Base-by-base conservation (phyloP, 2,888 invertebrate species). In the Dasypogon diadema region DNA sequence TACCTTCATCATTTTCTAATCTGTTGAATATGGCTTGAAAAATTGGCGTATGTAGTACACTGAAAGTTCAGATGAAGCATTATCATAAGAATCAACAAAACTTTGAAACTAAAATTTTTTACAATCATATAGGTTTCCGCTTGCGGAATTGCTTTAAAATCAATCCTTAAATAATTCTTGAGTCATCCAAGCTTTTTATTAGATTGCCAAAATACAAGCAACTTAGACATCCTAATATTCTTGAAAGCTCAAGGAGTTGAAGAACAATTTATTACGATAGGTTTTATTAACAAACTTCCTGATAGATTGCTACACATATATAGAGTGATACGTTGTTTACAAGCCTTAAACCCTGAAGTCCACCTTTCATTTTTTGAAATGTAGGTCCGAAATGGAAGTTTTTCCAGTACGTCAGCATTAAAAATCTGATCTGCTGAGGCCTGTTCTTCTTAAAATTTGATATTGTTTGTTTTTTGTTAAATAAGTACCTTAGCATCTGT, bases 21-120 rank as follows among this genome's bases (percentile, higher is more conserved):
- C 68, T 51, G 24, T 68, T 26, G 68, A 68, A 68, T 48, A 48
- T 68, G 46, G 26, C 12, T 68, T n/a, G 14, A 68, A 51, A 16
- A 51, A 26, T 68, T 48, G 68, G 24, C 68, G 51, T 68, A 30
- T 68, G 68, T 68, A 46, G 68, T 68, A 68, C 8, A 51, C 30
- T 51, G 18, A 21, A 63, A 63, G 24, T 63, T 63, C 21, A 12
- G 2, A 56, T 24, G 30, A 56, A n/a, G n/a, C n/a, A n/a, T n/a
- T n/a, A n/a, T n/a, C n/a, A n/a, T n/a, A 51, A 51, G 10, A 51
- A 51, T 51, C 51, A 51, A 16, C 10, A 51, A 51, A 6, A 51
- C 21, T 51, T 8, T 8, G 21, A 8, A 51, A 21, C 51, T 51
- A 21, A 51, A 51, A 51, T 51, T 51, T 3, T 51, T 51, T 51